Evolutionary conservation across 2,113 vertebrate genomes (phyloP).

Genomic region (Coryphaenoides rupestris): DNA sequence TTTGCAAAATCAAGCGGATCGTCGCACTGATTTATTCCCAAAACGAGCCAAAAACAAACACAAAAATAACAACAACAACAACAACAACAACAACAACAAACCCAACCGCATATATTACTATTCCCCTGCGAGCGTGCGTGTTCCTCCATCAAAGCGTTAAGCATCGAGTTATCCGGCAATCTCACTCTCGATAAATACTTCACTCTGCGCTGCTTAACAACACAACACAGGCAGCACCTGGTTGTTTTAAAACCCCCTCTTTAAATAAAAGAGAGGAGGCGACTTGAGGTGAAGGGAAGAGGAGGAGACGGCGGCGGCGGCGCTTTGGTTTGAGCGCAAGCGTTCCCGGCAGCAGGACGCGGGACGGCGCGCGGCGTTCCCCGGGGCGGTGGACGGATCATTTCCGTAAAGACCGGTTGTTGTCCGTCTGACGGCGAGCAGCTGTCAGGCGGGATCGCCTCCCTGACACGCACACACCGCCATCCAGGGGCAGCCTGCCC

Average conservation of each 20-base stretch:
- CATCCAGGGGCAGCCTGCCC: conserved; percentile 67
- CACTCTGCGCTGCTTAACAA: no score
- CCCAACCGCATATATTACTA: not conserved
- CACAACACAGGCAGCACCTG: no score
- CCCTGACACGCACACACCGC: conserved; percentile 69
- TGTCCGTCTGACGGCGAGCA: conserved; percentile 72
- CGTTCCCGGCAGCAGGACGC: conserved; percentile 53
- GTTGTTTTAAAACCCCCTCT: no score
- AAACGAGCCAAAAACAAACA: no score
- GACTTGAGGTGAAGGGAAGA: not conserved
- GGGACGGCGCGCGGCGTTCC: conserved; percentile 39
- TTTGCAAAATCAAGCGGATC: no score
- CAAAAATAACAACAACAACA: no score
- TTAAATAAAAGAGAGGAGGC: not conserved
- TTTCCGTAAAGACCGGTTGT: conserved; percentile 73
- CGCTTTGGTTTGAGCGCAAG: conserved; percentile 43
- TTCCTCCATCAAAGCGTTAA: no score
- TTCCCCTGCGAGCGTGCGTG: no score
- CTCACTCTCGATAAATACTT: no score
- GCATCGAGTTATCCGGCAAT: no score
- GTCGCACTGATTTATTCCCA: no score
- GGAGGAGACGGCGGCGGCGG: conserved; percentile 46
- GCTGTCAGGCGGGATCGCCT: conserved; percentile 73
- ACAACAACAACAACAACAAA: not conserved
- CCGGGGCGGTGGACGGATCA: conserved; percentile 43